A percentile compares a stretch with the other conserved stretches of the same genome.
Evolutionary conservation across 35 echinoderm and acorn worm species (phyloP).

Genomic region (Lytechinus variegatus): DNA sequence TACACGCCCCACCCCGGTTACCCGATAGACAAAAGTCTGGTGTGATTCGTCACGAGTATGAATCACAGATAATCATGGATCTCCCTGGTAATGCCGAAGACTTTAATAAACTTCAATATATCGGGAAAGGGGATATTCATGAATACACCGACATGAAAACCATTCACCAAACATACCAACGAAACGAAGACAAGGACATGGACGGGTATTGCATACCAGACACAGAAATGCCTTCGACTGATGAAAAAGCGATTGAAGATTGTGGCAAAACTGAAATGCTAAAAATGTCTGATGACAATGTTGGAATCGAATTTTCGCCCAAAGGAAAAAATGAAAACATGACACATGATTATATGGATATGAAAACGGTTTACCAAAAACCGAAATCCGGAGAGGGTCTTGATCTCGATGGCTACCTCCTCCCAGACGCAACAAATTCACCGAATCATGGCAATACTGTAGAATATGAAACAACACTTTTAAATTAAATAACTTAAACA

Average conservation of each 20-base stretch:
- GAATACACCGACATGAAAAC: no score
- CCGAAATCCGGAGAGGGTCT: background rate
- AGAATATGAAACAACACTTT: background rate
- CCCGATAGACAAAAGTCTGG: no score
- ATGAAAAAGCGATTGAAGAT: background rate
- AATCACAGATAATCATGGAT: no score
- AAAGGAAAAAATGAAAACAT: background rate
- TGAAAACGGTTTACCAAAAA: background rate
- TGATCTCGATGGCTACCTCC: background rate
- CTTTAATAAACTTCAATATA: no score
- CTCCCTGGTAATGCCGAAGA: no score
- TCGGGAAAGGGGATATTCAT: no score
- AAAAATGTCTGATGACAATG: background rate
- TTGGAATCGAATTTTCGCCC: background rate
- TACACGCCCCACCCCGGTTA: no score
- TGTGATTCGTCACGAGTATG: no score
- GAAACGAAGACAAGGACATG: no score
- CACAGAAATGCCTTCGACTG: background rate
- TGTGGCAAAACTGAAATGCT: background rate
- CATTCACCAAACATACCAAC: no score
- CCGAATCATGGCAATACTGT: background rate
- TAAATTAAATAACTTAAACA: background rate
- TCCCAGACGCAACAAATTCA: background rate
- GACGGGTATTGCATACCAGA: background rate
- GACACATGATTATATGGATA: background rate